Evolutionary conservation across 2,797 vertebrate genomes (phyloP).

Genomic region (Moxostoma hubbsi): DNA sequence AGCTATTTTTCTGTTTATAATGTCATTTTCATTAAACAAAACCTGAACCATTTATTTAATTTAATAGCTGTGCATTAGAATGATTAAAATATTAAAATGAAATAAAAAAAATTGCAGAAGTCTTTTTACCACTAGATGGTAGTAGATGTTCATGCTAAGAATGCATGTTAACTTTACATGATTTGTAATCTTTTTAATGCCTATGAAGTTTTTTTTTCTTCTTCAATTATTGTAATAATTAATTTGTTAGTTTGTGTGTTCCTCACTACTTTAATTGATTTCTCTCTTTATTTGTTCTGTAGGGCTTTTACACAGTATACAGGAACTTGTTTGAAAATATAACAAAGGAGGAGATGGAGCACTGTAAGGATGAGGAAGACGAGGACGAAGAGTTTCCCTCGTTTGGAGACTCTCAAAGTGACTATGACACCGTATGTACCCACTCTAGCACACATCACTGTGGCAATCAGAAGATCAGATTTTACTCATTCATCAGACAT

Average conservation of each 20-base stretch:
- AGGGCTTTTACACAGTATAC: slow-evolving; percentile 94
- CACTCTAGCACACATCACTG: too few relatives aligned
- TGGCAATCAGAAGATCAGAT: not conserved
- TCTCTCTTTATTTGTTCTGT: slow-evolving; percentile 25
- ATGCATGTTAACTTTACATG: not conserved
- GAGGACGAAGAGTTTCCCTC: slow-evolving; percentile 84
- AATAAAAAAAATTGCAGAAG: not conserved
- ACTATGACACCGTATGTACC: slow-evolving; percentile 88
- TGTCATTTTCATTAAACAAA: not conserved
- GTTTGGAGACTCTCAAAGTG: slow-evolving; percentile 91
- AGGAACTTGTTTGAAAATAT: slow-evolving; percentile 90
- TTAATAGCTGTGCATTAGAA: too few relatives aligned
- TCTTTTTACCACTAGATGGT: slow-evolving; percentile 18
- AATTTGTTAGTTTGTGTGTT: too few relatives aligned
- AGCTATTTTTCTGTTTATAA: not conserved
- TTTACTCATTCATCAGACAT: not conserved
- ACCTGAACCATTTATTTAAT: not conserved
- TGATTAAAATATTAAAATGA: too few relatives aligned
- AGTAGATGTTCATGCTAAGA: slow-evolving; percentile 13
- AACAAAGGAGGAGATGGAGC: slow-evolving; percentile 89
- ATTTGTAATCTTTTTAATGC: not conserved
- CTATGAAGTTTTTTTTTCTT: too few relatives aligned
- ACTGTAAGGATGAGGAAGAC: slow-evolving; percentile 74
- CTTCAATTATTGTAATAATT: not conserved
- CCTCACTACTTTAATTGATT: not conserved